Conservation (phyloP, 1,140 invertebrate species). For the Sitophilus oryzae region DNA sequence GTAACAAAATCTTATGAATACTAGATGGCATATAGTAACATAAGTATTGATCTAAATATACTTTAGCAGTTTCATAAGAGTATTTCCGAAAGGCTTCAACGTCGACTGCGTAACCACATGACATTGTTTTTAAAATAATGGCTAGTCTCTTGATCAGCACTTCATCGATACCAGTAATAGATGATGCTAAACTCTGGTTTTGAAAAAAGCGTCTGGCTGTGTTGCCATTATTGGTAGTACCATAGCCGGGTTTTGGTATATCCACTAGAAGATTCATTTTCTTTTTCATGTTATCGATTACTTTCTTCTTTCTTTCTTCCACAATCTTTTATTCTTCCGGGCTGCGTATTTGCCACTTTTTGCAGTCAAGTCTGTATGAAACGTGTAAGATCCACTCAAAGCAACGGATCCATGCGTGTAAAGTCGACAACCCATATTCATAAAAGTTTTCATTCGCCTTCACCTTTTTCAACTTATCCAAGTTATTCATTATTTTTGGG, state of each 20-base stretch:
- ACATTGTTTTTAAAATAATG: conserved; percentile 7
- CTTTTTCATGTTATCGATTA: no score
- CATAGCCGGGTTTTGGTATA: conserved; percentile 5
- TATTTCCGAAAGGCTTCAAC: conserved; percentile 8
- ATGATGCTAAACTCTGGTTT: no score
- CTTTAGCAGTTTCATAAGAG: conserved; percentile 16
- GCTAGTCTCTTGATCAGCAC: conserved; percentile 12
- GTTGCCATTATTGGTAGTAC: no score
- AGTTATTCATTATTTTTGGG: conserved; percentile 5
- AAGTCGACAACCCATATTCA: conserved; percentile 1
- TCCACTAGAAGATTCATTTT: conserved; percentile 2
- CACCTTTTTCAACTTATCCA: background rate
- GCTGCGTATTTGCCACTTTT: no score
- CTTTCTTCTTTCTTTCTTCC: no score
- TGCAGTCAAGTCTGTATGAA: conserved; percentile 10
- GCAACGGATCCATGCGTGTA: conserved; percentile 16
- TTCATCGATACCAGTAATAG: conserved; percentile 19
- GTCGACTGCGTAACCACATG: conserved; percentile 7
- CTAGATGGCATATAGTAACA: conserved; percentile 39
- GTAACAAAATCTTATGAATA: conserved; percentile 40
- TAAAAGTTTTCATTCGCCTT: background rate
- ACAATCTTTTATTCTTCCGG: no score
- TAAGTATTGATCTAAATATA: conserved; percentile 32
- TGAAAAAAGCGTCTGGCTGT: no score
- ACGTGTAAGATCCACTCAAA: conserved; percentile 16